A percentile compares a stretch with the other conserved stretches of the same genome.
Evolutionary conservation across 2,113 vertebrate genomes (phyloP).

Genomic region (Dicaeum eximium): DNA sequence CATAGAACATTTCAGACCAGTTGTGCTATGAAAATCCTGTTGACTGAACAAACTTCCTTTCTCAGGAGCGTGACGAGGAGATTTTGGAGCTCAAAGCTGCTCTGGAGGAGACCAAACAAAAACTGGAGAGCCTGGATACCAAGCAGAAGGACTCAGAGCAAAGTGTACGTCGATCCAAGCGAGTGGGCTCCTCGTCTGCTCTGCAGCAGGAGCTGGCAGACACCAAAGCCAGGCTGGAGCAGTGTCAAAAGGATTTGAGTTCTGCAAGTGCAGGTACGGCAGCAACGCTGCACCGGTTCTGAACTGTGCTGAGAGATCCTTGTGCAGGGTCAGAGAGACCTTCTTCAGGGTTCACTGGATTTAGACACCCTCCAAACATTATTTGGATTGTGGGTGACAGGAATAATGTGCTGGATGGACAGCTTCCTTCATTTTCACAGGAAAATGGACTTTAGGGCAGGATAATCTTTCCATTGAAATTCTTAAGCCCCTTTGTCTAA

Average conservation of each 20-base stretch:
- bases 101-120: slow-evolving; percentile 69
- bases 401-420: background rate
- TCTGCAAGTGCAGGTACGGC: slow-evolving; percentile 73
- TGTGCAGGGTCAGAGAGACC: background rate
- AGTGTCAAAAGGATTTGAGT: slow-evolving; percentile 72
- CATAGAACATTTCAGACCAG: background rate
- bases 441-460: background rate
- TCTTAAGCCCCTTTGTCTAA: background rate
- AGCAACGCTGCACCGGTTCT: background rate
- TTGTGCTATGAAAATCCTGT: background rate
- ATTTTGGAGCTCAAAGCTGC: slow-evolving; percentile 80
- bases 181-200: slow-evolving; percentile 38
- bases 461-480: background rate
- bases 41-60: background rate
- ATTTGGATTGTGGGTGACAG: background rate
- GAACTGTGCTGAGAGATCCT: background rate
- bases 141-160: slow-evolving; percentile 4
- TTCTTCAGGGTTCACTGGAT: background rate
- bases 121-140: background rate
- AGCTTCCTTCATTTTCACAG: background rate
- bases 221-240: slow-evolving; percentile 76
- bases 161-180: slow-evolving; percentile 76
- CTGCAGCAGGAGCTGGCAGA: slow-evolving; percentile 62
- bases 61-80: slow-evolving; percentile 86
- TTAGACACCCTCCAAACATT: background rate